Evolutionary conservation across 2,888 invertebrate species (phyloP).

Genomic region (Baccha elongata): DNA sequence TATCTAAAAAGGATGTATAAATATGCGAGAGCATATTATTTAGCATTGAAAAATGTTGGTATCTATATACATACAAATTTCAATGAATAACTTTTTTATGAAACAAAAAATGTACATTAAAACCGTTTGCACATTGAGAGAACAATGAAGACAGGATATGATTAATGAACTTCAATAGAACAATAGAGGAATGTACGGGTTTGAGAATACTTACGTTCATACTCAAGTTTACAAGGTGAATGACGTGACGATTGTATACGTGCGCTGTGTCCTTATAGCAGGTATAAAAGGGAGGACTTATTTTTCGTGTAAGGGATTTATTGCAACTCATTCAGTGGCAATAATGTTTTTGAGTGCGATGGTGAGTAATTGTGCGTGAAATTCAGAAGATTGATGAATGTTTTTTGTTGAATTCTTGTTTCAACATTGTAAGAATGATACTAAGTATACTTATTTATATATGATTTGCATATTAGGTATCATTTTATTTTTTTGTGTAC

Average conservation of each 20-base stretch:
- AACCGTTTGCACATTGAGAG: slow-evolving; percentile 3
- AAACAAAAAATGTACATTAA: slow-evolving; percentile 13
- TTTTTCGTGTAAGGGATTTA: slow-evolving; percentile 48
- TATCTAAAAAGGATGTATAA: no score
- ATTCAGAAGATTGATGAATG: slow-evolving; percentile 51
- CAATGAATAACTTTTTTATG: no score
- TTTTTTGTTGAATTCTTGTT: neutral
- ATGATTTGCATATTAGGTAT: no score
- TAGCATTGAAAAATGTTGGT: no score
- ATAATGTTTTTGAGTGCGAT: slow-evolving; percentile 51
- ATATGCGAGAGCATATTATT: no score
- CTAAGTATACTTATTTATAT: no score
- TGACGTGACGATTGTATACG: slow-evolving; percentile 12
- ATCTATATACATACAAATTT: no score
- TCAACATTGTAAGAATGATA: no score
- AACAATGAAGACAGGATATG: slow-evolving; percentile 41
- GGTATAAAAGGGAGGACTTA: no score
- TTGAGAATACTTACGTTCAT: neutral
- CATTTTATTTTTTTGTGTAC: no score
- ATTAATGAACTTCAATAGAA: slow-evolving; percentile 58
- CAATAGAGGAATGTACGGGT: slow-evolving; percentile 16
- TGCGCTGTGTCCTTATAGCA: slow-evolving; percentile 4
- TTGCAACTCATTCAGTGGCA: slow-evolving; percentile 64
- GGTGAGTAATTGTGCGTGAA: slow-evolving; percentile 66
- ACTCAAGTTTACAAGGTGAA: slow-evolving; percentile 11